phyloP scores from a whole-genome alignment of 2,888 invertebrate genomes.

The Folsomia manolachei region DNA sequence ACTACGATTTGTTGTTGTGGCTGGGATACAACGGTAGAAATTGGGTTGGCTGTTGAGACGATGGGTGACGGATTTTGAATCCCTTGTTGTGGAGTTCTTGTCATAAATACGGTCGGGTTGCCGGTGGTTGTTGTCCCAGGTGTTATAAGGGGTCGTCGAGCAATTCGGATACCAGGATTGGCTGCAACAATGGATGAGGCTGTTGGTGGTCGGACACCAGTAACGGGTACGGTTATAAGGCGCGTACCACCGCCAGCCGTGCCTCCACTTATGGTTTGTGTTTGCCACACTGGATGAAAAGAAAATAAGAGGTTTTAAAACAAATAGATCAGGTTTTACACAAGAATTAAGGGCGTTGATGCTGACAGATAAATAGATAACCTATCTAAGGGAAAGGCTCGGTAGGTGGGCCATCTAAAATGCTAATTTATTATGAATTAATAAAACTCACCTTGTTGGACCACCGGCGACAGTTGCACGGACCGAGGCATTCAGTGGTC shows the following conservation, averaged over 20 bases:
- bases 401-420: too few relatives aligned
- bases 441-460: background rate
- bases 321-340: background rate
- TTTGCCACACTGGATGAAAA: constrained; percentile 34
- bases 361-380: background rate
- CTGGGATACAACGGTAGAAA: background rate
- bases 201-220: constrained; percentile 30
- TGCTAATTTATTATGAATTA: too few relatives aligned
- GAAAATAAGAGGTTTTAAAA: background rate
- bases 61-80: constrained; percentile 16
- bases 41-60: background rate
- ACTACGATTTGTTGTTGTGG: constrained; percentile 21
- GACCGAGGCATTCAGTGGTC: constrained; percentile 28
- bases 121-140: constrained; percentile 24
- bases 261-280: constrained; percentile 26
- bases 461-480: constrained; percentile 25
- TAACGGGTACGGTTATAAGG: constrained; percentile 33
- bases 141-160: constrained; percentile 25
- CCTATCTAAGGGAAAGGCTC: constrained; percentile 3
- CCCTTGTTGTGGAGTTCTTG: constrained; percentile 19
- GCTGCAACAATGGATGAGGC: constrained; percentile 34
- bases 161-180: constrained; percentile 34
- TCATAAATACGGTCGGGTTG: constrained; percentile 26
- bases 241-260: constrained; percentile 33
- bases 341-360: background rate